Conservation (phyloP, 2,113 vertebrate species). For the Myotis lucifugus region DNA sequence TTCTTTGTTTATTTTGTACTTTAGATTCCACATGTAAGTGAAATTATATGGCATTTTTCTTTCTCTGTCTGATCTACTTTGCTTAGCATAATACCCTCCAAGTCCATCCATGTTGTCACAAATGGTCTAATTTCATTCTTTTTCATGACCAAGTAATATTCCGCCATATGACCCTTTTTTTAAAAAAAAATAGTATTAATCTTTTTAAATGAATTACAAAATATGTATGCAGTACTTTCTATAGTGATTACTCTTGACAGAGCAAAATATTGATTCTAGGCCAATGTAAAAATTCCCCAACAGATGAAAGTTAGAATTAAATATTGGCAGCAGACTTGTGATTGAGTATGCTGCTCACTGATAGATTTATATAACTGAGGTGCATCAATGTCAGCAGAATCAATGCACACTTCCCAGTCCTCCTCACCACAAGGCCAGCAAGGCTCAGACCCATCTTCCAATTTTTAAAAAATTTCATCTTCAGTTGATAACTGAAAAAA, state of each 20-base stretch:
- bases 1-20: not conserved
- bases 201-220: constrained; percentile 50
- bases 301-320: constrained; percentile 65
- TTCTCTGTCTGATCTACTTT: not conserved
- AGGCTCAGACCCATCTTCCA: accelerated
- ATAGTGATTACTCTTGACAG: constrained; percentile 72
- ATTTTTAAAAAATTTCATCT: not conserved
- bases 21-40: not conserved
- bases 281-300: constrained; percentile 65
- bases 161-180: not conserved
- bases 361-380: not conserved
- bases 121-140: not conserved
- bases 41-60: not conserved
- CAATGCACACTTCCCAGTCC: accelerated
- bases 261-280: constrained; percentile 69
- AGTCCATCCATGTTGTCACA: not conserved
- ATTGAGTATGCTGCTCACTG: not conserved
- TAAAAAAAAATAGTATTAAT: not conserved
- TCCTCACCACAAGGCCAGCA: accelerated
- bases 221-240: constrained; percentile 36
- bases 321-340: not conserved
- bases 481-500: not conserved
- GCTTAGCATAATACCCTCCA: not conserved
- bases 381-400: not conserved
- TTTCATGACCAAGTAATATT: not conserved